phyloP scores from a whole-genome alignment of 2,797 vertebrate species.

The Gallirallus australis region DNA sequence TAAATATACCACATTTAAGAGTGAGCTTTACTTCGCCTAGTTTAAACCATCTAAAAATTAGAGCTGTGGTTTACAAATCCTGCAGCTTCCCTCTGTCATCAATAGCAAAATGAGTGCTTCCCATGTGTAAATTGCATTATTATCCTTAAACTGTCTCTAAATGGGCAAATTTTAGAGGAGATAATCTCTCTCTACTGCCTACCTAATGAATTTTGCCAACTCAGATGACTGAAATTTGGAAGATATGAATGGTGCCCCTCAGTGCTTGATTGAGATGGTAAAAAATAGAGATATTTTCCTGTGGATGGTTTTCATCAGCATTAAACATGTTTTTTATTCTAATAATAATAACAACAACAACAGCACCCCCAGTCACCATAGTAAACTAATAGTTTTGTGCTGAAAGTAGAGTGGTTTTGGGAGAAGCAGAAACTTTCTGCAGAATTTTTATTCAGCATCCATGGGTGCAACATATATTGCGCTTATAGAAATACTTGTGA shows the following conservation, averaged over 20 bases:
- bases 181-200: neutral
- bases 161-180: neutral
- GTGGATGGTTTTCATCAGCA: neutral
- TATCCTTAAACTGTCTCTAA: neutral
- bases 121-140: neutral
- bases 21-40: neutral
- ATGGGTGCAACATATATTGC: neutral
- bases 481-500: neutral
- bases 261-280: neutral
- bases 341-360: neutral
- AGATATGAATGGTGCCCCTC: neutral
- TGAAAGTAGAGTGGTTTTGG: neutral
- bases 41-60: neutral
- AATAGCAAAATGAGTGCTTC: neutral
- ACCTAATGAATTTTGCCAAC: neutral
- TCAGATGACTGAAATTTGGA: neutral
- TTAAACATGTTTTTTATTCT: neutral
- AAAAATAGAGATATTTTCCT: neutral
- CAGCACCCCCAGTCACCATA: neutral
- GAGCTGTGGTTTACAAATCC: neutral
- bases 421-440: neutral
- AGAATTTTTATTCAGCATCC: neutral
- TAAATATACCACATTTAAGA: neutral
- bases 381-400: neutral
- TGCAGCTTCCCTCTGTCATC: neutral